Evolutionary conservation across 2,797 vertebrate species (phyloP).

Genomic region (Leuciscus waleckii): DNA sequence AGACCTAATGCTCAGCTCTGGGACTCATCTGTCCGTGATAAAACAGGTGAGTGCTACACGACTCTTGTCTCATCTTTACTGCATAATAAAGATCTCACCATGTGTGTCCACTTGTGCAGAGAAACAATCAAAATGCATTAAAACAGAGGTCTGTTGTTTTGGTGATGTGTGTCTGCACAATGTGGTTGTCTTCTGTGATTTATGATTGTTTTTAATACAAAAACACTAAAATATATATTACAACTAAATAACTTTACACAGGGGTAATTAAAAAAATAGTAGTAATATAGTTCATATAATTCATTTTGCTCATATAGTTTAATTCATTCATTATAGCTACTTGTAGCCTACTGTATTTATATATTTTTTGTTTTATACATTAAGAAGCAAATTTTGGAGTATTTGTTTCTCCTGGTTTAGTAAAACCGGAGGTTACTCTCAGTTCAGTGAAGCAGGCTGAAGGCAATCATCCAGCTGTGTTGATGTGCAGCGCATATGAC

Average conservation of each 20-base stretch:
- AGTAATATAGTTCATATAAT: background rate
- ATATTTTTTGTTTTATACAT: background rate
- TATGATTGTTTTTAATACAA: background rate
- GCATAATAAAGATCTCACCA: background rate
- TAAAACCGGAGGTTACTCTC: conserved; percentile 57
- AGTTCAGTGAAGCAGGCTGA: conserved; percentile 35
- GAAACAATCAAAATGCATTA: background rate
- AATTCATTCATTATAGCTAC: background rate
- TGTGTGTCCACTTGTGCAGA: background rate
- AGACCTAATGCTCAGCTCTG: accelerated
- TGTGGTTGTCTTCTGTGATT: background rate
- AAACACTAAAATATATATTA: background rate
- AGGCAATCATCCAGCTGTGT: background rate
- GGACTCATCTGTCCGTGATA: background rate
- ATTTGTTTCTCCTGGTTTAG: conserved; percentile 47
- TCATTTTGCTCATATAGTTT: background rate
- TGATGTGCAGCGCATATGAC: conserved; percentile 38
- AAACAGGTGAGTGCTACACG: background rate
- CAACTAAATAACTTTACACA: background rate
- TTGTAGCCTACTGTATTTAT: background rate
- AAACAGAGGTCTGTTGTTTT: background rate
- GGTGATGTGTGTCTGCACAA: background rate
- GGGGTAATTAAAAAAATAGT: background rate
- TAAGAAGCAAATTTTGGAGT: background rate
- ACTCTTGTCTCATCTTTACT: background rate